Base-by-base conservation (phyloP, 23 tunicate genomes). In the Halocynthia roretzi region DNA sequence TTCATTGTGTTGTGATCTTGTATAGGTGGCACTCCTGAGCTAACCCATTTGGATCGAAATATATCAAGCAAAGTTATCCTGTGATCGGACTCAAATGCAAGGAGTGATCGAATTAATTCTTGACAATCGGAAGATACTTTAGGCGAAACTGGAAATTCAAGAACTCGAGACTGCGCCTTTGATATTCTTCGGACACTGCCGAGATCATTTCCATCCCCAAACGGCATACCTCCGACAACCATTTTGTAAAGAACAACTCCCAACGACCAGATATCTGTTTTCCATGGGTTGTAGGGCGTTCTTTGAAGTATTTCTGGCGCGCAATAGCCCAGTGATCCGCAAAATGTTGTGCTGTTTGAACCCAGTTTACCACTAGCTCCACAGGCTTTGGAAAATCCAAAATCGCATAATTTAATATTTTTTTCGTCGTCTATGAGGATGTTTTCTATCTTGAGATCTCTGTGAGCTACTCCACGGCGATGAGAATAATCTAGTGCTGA, bases 161-260 rank as follows among this genome's bases (percentile, higher is more conserved):
- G 70, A 52, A 78, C 56, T 61, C 72, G 74, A 5, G 87, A 71
- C 54, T 92, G 98, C 18, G 98, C 98, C 50, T 70, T 80, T 50
- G 92, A 76, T 31, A 92, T 86, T 63, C 85, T 70, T 44, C 80
- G 80, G 6, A 92, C 87, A 54, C 92, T 78, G 15, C 87, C 98
- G 44, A 92, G 82, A 68, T 92, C 98, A 68, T 92, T 92, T 52
- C 98, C 98, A 82, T 92, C 98, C 5, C 98, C 98, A 68, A 92
- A 92, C 50, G 98, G 98, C 98, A 92, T 92, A 79, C 85, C 92
- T 22, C 98, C 98, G 8, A 92, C 72, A 40, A 92, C 71, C 98
- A 92, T 92, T 75, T 85, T 92, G 79, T 92, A 92, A 62, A 92
- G 80, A 18, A 92, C 98, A 70, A 92, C 98, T 73, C 99, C 99